Evolutionary conservation across 2,797 vertebrate species (phyloP).

Genomic region (Hyperoplus lanceolatus): DNA sequence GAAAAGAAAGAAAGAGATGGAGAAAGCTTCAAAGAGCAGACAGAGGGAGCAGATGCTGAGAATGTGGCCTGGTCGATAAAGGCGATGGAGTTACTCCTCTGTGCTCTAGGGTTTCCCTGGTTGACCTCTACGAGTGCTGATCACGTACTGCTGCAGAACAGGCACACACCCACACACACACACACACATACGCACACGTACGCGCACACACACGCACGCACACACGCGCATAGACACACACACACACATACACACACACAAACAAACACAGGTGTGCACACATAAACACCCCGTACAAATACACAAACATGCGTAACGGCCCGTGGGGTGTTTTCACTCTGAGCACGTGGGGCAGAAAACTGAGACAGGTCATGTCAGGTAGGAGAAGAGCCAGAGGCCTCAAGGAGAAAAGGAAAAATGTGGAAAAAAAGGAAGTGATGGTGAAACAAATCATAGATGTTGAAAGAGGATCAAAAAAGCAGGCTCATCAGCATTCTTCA

Average conservation of each 20-base stretch:
- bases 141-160: slow-evolving; percentile 82
- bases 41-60: slow-evolving; percentile 80
- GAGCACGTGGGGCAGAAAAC: slow-evolving; percentile 36
- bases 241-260: slow-evolving; percentile 14
- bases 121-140: slow-evolving; percentile 84
- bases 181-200: slow-evolving; percentile 17
- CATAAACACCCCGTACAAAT: not conserved
- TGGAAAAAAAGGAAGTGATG: not conserved
- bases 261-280: too few species aligned
- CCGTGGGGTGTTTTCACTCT: slow-evolving; percentile 41
- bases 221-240: not conserved
- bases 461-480: slow-evolving; percentile 13
- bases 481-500: not conserved
- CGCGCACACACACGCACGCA: not conserved
- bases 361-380: slow-evolving; percentile 41
- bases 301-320: slow-evolving; percentile 24
- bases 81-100: slow-evolving; percentile 84
- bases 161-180: slow-evolving; percentile 32
- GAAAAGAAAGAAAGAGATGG: slow-evolving; percentile 29
- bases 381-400: slow-evolving; percentile 28
- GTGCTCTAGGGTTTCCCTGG: slow-evolving; percentile 81
- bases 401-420: slow-evolving; percentile 31
- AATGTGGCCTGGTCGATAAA: slow-evolving; percentile 82
- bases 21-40: slow-evolving; percentile 47
- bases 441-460: slow-evolving; percentile 1